Conservation (phyloP, 53 echinoderm and acorn worm species). For the Paracentrotus lividus region DNA sequence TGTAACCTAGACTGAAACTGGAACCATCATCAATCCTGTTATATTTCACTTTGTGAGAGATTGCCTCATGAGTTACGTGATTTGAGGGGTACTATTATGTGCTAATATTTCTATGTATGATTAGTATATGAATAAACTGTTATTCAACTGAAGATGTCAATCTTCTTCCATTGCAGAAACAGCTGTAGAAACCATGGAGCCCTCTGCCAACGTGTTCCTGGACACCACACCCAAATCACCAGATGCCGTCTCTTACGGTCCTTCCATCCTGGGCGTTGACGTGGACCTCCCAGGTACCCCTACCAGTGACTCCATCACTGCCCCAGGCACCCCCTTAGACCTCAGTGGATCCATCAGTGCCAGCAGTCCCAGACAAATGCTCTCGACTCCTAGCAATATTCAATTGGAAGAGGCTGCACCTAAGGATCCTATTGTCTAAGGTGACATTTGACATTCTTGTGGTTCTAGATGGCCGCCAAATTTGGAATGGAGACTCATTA, state of each 20-base stretch:
- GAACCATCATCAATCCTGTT: too few species aligned
- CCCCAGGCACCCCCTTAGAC: conserved; percentile 50
- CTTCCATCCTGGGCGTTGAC: conserved; percentile 68
- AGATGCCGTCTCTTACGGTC: conserved; percentile 37
- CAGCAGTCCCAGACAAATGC: conserved; percentile 73
- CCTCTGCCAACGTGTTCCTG: conserved; percentile 30
- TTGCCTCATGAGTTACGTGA: too few species aligned
- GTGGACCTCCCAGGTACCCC: conserved; percentile 91
- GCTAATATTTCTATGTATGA: too few species aligned
- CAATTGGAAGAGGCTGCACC: conserved; percentile 76
- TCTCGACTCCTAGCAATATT: conserved; percentile 78
- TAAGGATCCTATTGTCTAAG: conserved; percentile 58
- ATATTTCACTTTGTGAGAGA: too few species aligned
- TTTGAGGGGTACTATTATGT: too few species aligned
- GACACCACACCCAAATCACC: conserved; percentile 1
- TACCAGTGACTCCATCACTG: conserved; percentile 58
- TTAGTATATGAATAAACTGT: too few species aligned
- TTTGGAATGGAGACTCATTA: too few species aligned
- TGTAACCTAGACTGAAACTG: too few species aligned
- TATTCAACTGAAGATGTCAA: too few species aligned
- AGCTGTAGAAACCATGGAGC: not conserved
- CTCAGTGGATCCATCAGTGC: conserved; percentile 74
- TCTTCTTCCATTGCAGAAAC: not conserved
- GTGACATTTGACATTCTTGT: not conserved
- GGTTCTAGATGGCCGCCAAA: not conserved